Percentiles rank a stretch among this genome's conserved stretches.
Evolutionary conservation across 2,888 invertebrate genomes (phyloP).

Genomic region (Camptogramma bilineatum): DNA sequence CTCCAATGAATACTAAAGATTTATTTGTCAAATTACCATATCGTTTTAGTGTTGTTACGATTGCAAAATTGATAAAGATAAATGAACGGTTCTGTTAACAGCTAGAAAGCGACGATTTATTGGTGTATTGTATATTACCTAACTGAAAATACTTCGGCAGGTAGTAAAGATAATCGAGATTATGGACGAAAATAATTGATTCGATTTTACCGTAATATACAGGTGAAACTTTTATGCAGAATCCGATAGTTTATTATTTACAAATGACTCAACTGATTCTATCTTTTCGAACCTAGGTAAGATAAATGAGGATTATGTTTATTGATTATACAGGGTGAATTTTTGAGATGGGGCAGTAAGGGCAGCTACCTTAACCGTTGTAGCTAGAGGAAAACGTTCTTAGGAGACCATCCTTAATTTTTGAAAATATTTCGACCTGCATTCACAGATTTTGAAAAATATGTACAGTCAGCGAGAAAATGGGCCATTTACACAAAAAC

Average conservation of each 20-base stretch:
- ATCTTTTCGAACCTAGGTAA: too few species aligned
- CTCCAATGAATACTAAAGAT: slow-evolving; percentile 22
- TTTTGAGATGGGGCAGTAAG: too few species aligned
- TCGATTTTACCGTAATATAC: background rate
- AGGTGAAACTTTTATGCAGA: background rate
- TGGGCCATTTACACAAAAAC: too few species aligned
- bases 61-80: slow-evolving; percentile 30
- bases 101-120: slow-evolving; percentile 25
- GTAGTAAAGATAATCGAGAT: slow-evolving; percentile 1
- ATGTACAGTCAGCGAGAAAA: too few species aligned
- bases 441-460: too few species aligned
- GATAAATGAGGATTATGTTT: too few species aligned
- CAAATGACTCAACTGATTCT: background rate
- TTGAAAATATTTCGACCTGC: too few species aligned
- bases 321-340: too few species aligned
- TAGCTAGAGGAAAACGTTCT: too few species aligned
- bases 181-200: background rate
- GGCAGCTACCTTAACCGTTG: too few species aligned
- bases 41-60: slow-evolving; percentile 37
- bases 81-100: slow-evolving; percentile 27
- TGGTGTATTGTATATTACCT: slow-evolving; percentile 6
- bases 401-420: too few species aligned
- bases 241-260: background rate
- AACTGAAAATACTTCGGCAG: slow-evolving; percentile 9
- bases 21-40: slow-evolving; percentile 38